phyloP scores from a whole-genome alignment of 2,888 invertebrate species.

The Pachliopta kotzebuea region DNA sequence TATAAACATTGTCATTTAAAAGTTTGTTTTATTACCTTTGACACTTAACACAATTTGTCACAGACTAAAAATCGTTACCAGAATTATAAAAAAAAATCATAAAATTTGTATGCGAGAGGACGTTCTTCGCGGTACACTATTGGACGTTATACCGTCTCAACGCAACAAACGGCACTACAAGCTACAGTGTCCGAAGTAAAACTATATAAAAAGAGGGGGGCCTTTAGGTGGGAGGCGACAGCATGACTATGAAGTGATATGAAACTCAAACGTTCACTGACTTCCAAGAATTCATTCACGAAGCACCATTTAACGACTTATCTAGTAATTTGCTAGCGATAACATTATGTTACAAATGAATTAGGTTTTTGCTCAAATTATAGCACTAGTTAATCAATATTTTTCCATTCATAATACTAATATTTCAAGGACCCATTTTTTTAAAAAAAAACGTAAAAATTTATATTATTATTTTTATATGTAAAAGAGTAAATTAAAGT shows the following conservation, averaged over 20 bases:
- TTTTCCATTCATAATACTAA: too few relatives aligned
- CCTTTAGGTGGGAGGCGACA: conserved; percentile 38
- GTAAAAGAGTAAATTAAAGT: too few relatives aligned
- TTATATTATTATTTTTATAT: too few relatives aligned
- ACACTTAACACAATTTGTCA: neutral
- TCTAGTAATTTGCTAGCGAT: conserved; percentile 43
- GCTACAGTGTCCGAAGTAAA: neutral
- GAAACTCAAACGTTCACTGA: conserved; percentile 57
- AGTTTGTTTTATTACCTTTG: neutral
- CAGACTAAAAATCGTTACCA: neutral
- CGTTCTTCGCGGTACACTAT: neutral
- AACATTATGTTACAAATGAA: conserved; percentile 38
- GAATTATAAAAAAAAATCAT: neutral
- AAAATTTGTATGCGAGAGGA: neutral
- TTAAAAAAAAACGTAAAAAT: too few relatives aligned
- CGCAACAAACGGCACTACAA: conserved; percentile 6
- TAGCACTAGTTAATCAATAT: neutral
- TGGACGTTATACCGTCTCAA: neutral
- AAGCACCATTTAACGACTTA: conserved; percentile 53
- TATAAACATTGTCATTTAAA: neutral
- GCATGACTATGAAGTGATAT: conserved; percentile 42
- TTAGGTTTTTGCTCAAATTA: conserved; percentile 10
- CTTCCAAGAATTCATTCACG: conserved; percentile 70
- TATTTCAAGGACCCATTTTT: too few relatives aligned
- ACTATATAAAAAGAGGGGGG: conserved; percentile 31